Percentiles rank a stretch among this genome's conserved stretches.
Evolutionary conservation across 2,797 vertebrate genomes (phyloP).

Genomic region (Parauchenoglanis punctatus): DNA sequence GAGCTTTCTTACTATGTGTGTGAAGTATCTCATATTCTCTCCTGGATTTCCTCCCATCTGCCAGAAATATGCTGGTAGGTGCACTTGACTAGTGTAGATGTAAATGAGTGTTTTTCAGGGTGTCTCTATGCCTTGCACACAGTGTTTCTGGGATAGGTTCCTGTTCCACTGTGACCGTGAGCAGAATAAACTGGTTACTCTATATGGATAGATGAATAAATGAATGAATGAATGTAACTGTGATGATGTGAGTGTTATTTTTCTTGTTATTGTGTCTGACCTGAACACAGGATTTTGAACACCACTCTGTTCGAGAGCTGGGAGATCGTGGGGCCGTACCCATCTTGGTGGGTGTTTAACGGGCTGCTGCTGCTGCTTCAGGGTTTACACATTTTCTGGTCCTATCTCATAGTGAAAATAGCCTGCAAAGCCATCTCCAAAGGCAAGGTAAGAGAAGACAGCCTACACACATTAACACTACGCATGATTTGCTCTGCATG

Average conservation of each 20-base stretch:
- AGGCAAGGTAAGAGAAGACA: slow-evolving; percentile 87
- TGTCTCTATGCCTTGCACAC: background rate
- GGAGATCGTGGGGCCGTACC: slow-evolving; percentile 93
- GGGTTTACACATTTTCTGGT: slow-evolving; percentile 92
- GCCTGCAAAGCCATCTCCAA: slow-evolving; percentile 91
- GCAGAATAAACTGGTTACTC: background rate
- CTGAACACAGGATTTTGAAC: slow-evolving; percentile 87
- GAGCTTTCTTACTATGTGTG: background rate
- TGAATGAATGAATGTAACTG: background rate
- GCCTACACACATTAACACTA: background rate
- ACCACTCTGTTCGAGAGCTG: slow-evolving; percentile 93
- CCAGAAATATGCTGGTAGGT: background rate
- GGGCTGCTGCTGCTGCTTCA: slow-evolving; percentile 88
- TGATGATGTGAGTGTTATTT: background rate
- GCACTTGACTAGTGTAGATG: background rate
- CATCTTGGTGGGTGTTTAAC: slow-evolving; percentile 95
- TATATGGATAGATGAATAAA: background rate
- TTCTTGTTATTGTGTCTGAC: slow-evolving; percentile 8
- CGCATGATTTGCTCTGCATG: background rate
- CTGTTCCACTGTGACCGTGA: background rate
- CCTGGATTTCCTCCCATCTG: background rate
- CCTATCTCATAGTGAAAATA: slow-evolving; percentile 92
- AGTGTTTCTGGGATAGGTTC: background rate
- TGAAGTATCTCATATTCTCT: background rate
- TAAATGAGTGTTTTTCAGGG: background rate